Conservation (phyloP, 2,797 vertebrate genomes). For the Podarcis lilfordi region DNA sequence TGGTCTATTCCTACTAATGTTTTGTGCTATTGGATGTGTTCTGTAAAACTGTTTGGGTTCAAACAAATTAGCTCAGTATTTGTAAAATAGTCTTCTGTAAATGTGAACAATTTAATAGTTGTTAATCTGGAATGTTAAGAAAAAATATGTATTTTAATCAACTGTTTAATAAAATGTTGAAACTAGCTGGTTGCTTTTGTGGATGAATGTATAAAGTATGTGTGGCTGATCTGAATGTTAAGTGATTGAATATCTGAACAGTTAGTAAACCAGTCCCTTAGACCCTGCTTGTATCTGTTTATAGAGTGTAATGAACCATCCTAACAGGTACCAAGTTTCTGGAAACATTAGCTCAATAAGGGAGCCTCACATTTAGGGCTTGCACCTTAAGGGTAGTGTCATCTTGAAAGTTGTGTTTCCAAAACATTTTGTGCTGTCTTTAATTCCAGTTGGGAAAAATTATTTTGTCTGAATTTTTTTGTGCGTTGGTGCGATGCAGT, state of each 20-base stretch:
- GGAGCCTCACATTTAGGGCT: constrained; percentile 51
- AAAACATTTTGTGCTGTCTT: background rate
- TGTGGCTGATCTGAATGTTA: constrained; percentile 75
- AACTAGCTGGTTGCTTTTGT: constrained; percentile 85
- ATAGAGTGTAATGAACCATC: constrained; percentile 50
- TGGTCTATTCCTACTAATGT: constrained; percentile 80
- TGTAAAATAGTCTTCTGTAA: constrained; percentile 81
- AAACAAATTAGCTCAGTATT: constrained; percentile 82
- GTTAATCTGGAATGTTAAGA: constrained; percentile 77
- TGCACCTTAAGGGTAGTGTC: constrained; percentile 62
- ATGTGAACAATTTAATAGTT: constrained; percentile 69
- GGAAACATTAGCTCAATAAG: constrained; percentile 42
- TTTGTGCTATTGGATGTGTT: constrained; percentile 72
- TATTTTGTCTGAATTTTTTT: background rate
- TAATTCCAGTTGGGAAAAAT: background rate
- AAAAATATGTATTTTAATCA: constrained; percentile 78
- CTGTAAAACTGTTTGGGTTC: constrained; percentile 84
- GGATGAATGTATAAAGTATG: constrained; percentile 78
- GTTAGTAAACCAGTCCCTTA: constrained; percentile 74
- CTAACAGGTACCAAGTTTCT: background rate
- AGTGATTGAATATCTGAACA: constrained; percentile 72
- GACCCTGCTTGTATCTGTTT: constrained; percentile 81
- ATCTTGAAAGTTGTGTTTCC: background rate
- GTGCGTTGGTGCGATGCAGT: background rate
- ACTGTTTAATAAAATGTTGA: constrained; percentile 83